Evolutionary conservation across 2,888 invertebrate species (phyloP).

Genomic region (Ormyrus nitidulus): DNA sequence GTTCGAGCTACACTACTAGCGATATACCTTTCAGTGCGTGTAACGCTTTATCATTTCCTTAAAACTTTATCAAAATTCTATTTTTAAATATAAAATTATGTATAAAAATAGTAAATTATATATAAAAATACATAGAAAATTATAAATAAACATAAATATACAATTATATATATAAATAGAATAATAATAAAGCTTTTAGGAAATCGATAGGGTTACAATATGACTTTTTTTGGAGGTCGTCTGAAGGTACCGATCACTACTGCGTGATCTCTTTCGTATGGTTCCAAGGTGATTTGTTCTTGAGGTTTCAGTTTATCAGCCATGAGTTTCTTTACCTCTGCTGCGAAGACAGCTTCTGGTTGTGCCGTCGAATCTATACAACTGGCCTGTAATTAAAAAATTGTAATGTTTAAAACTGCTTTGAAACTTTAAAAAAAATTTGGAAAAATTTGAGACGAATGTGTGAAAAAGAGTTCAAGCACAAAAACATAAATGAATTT

Average conservation of each 20-base stretch:
- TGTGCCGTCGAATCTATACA: conserved; percentile 99
- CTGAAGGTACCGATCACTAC: conserved; percentile 97
- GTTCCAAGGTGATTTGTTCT: conserved; percentile 99
- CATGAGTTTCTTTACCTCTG: conserved; percentile 97
- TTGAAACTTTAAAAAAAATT: too few species aligned
- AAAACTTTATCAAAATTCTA: too few species aligned
- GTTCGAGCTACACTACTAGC: too few species aligned
- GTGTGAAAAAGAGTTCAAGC: neutral
- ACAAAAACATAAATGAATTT: conserved; percentile 23
- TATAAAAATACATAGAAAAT: too few species aligned
- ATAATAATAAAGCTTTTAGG: too few species aligned
- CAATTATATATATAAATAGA: too few species aligned
- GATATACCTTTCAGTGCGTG: too few species aligned
- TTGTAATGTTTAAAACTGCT: too few species aligned
- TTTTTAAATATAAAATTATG: too few species aligned
- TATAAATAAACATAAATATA: too few species aligned
- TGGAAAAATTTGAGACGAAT: neutral
- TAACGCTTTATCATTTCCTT: too few species aligned
- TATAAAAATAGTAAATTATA: too few species aligned
- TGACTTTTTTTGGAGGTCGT: conserved; percentile 80
- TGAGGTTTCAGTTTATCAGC: conserved; percentile 97
- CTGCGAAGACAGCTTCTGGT: conserved; percentile 98
- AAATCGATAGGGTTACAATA: neutral
- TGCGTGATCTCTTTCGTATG: conserved; percentile 99
- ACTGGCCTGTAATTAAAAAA: conserved; percentile 83